Conservation (phyloP, 2,888 invertebrate species). For the Agrochola lychnidis region DNA sequence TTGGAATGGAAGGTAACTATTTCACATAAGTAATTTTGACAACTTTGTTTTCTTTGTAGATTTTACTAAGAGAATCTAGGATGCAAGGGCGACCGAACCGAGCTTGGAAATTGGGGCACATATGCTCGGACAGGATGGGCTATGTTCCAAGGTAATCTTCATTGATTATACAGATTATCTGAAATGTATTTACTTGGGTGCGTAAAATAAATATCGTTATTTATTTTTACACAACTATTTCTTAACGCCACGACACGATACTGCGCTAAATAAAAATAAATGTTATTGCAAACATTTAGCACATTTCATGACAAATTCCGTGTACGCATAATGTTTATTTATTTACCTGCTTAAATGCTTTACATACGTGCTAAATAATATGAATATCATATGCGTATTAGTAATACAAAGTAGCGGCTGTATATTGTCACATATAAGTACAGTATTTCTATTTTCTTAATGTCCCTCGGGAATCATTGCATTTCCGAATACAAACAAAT, state of each 20-base stretch:
- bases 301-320: constrained; percentile 42
- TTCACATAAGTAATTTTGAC: neutral
- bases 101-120: neutral
- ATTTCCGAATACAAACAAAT: no score
- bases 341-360: constrained; percentile 14
- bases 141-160: neutral
- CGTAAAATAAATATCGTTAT: neutral
- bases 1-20: neutral
- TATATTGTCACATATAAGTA: no score
- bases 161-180: neutral
- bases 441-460: no score
- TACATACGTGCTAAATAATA: constrained; percentile 24
- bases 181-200: neutral
- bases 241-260: neutral
- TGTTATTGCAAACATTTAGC: constrained; percentile 36
- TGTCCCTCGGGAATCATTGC: no score
- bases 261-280: constrained; percentile 37
- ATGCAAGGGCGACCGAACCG: neutral
- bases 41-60: neutral
- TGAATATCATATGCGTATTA: constrained; percentile 9
- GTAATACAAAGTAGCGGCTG: neutral
- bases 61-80: neutral
- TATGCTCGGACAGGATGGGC: neutral
- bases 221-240: constrained; percentile 28
- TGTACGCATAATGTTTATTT: constrained; percentile 32